These are phyloP conservation scores for Theretra japonica DNA, from an alignment of 2,888 invertebrate genomes.

Conservation along the genomic window DNA sequence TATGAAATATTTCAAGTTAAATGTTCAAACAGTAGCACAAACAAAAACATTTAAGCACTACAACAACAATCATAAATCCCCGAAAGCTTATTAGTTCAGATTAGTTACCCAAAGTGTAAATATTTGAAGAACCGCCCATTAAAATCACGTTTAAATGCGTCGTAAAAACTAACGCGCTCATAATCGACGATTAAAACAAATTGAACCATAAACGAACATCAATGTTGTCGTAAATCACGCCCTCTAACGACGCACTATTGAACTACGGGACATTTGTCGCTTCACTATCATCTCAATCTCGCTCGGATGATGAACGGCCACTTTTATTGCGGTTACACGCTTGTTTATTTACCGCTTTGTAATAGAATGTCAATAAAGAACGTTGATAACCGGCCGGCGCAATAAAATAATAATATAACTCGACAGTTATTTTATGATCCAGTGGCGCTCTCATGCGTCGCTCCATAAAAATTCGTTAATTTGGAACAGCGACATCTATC, in stretches of 20 bases:
- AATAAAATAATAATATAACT: conserved; percentile 72
- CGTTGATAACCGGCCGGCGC: conserved; percentile 62
- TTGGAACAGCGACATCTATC: conserved; percentile 67
- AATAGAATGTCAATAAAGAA: conserved; percentile 77
- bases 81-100: conserved; percentile 55
- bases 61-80: conserved; percentile 47
- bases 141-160: conserved; percentile 70
- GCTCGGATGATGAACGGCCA: conserved; percentile 69
- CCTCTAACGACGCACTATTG: conserved; percentile 66
- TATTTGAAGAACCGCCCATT: conserved; percentile 70
- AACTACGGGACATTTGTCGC: conserved; percentile 67
- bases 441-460: conserved; percentile 54
- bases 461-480: conserved; percentile 44
- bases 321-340: conserved; percentile 72
- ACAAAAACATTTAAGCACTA: conserved; percentile 3
- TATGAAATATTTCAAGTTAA: not conserved
- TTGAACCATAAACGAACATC: conserved; percentile 69
- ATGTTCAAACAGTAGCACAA: conserved; percentile 1
- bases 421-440: conserved; percentile 54
- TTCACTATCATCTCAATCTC: conserved; percentile 74
- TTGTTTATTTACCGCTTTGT: conserved; percentile 75
- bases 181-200: conserved; percentile 71
- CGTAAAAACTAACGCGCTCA: conserved; percentile 74
- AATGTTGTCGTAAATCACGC: conserved; percentile 73
- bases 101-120: conserved; percentile 64